Conservation (phyloP, 2,888 invertebrate species). For the Macrostomum cliftonense region DNA sequence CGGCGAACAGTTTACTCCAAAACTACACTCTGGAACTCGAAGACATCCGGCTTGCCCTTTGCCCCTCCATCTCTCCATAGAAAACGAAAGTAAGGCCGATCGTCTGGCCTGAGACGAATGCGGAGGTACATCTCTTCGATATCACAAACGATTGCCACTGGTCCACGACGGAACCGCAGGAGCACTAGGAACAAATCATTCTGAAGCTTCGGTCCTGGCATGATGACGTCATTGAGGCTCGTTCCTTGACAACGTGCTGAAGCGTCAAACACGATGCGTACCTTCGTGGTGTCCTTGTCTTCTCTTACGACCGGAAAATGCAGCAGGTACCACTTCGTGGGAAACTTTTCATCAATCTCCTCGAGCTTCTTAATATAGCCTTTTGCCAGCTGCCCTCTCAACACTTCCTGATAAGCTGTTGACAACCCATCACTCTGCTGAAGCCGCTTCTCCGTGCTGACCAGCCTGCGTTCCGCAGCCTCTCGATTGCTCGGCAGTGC, state of each 20-base stretch:
- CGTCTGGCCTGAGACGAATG: not conserved
- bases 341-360: no score
- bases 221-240: not conserved
- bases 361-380: no score
- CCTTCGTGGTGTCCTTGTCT: constrained; percentile 1
- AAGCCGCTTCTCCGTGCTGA: not conserved
- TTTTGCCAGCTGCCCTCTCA: no score
- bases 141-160: constrained; percentile 6
- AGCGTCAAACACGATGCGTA: constrained; percentile 4
- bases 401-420: no score
- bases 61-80: not conserved
- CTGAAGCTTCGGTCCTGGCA: not conserved
- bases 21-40: no score
- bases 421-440: no score
- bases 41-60: no score
- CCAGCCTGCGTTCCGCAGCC: no score
- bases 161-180: not conserved
- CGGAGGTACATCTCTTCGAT: not conserved
- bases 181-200: not conserved
- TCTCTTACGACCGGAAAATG: not conserved
- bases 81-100: not conserved
- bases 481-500: no score
- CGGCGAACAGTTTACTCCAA: no score
- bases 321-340: not conserved
- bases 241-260: not conserved